Percentiles rank a stretch among this genome's conserved stretches.
These are phyloP conservation scores for Lamprologus callipterus DNA, from an alignment of 2,113 vertebrate genomes.

Conservation along the genomic window DNA sequence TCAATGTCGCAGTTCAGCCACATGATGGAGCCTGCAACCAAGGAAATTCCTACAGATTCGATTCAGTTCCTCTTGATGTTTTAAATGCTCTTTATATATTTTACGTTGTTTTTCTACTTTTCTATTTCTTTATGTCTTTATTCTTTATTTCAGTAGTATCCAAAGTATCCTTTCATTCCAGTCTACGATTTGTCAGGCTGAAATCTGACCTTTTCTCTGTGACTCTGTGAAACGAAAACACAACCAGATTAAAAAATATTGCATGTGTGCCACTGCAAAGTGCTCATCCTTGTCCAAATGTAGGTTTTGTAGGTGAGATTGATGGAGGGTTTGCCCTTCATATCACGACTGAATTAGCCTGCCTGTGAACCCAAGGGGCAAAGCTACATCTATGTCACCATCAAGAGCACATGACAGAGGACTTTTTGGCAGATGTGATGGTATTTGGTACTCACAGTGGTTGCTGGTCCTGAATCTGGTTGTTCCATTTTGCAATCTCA, in stretches of 20 bases:
- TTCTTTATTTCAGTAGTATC: background rate
- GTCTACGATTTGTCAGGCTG: background rate
- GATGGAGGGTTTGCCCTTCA: background rate
- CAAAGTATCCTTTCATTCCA: background rate
- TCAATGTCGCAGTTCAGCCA: constrained; percentile 7
- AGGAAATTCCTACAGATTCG: background rate
- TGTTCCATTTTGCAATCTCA: background rate
- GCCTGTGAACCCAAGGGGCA: background rate
- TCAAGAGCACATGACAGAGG: background rate
- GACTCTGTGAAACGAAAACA: background rate
- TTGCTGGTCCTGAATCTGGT: background rate
- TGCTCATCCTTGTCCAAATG: background rate
- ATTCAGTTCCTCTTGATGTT: background rate
- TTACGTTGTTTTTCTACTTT: background rate
- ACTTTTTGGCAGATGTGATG: background rate
- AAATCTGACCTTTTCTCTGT: background rate
- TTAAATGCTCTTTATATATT: background rate
- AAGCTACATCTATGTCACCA: background rate
- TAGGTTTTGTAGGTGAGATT: background rate
- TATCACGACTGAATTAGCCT: background rate
- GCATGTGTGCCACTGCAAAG: background rate
- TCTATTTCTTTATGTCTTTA: background rate
- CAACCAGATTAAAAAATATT: background rate
- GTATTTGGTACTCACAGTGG: background rate
- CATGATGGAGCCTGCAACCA: constrained; percentile 38